Evolutionary conservation across 1,140 invertebrate genomes (phyloP).

Genomic region (Elymnias hypermnestra): DNA sequence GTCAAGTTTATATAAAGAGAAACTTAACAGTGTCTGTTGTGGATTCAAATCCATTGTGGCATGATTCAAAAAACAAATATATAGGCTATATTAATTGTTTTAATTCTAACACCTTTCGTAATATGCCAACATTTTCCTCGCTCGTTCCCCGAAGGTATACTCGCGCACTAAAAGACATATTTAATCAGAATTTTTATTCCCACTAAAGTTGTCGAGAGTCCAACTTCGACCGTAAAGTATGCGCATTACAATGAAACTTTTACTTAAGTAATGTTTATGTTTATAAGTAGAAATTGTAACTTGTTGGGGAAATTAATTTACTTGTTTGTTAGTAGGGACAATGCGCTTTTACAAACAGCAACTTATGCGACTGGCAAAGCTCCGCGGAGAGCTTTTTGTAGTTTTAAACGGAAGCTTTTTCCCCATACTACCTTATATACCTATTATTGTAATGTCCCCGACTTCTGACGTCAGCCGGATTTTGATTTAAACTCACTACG

Average conservation of each 20-base stretch:
- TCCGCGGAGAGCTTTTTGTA: neutral
- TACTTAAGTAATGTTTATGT: neutral
- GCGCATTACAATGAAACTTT: neutral
- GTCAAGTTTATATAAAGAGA: too few species aligned
- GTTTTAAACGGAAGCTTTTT: neutral
- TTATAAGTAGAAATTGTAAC: too few species aligned
- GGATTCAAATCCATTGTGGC: too few species aligned
- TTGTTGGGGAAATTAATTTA: neutral
- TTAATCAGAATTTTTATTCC: neutral
- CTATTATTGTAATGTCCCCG: too few species aligned
- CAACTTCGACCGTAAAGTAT: neutral
- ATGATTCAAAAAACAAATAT: too few species aligned
- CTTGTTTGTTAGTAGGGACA: neutral
- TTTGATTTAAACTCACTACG: too few species aligned
- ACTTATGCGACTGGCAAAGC: neutral
- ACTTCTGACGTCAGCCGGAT: too few species aligned
- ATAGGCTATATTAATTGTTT: too few species aligned
- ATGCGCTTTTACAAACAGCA: neutral
- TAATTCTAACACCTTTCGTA: too few species aligned
- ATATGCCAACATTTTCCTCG: too few species aligned
- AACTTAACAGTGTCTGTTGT: too few species aligned
- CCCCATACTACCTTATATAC: too few species aligned
- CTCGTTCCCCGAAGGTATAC: neutral
- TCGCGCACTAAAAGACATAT: neutral
- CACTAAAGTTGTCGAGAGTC: neutral